A percentile compares a stretch with the other conserved stretches of the same genome.
These are phyloP conservation scores for Paraescarpia echinospica DNA, from an alignment of 1,140 invertebrate species.

Conservation along the genomic window DNA sequence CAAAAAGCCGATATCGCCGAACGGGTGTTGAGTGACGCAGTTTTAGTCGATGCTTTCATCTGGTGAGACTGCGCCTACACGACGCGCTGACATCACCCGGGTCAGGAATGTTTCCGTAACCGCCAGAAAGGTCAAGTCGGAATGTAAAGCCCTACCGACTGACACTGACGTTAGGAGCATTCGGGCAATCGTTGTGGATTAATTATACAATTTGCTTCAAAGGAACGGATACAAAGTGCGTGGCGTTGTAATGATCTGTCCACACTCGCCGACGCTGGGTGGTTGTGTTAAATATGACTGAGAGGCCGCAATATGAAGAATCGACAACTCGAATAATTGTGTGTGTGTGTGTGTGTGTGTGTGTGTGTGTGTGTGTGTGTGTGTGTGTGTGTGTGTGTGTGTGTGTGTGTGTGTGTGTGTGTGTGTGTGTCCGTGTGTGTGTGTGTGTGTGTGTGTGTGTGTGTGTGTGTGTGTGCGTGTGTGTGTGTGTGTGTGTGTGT, in stretches of 20 bases:
- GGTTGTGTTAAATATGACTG: not conserved
- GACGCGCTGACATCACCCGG: not conserved
- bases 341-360: too few relatives aligned
- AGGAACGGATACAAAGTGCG: not conserved
- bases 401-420: too few relatives aligned
- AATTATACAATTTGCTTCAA: not conserved
- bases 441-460: too few relatives aligned
- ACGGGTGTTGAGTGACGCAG: not conserved
- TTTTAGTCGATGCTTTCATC: not conserved
- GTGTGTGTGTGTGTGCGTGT: too few relatives aligned
- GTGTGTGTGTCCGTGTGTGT: too few relatives aligned
- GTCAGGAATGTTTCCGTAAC: not conserved
- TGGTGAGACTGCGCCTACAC: not conserved
- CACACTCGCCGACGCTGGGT: not conserved
- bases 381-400: too few relatives aligned
- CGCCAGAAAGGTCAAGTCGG: not conserved
- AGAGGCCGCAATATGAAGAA: not conserved
- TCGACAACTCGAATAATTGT: not conserved
- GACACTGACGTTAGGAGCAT: not conserved
- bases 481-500: too few relatives aligned
- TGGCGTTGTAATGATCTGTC: not conserved
- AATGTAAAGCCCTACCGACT: not conserved
- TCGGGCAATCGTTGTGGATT: not conserved
- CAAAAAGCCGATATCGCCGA: not conserved
- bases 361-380: too few relatives aligned